phyloP scores from a whole-genome alignment of 2,888 invertebrate species.

The Zaprionus lineosus region DNA sequence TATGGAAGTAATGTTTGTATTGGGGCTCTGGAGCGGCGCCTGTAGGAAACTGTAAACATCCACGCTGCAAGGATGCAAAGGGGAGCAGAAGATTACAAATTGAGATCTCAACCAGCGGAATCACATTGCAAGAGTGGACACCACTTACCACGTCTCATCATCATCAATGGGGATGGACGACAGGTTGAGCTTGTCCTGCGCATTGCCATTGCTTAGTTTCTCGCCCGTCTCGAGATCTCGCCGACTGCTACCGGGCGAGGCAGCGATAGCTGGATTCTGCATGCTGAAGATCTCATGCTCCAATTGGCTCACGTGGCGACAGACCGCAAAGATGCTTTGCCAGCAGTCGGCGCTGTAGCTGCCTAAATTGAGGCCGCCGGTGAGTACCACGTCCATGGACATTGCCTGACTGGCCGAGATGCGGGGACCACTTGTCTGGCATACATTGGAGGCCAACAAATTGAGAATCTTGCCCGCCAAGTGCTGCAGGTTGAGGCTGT shows the following conservation, averaged over 20 bases:
- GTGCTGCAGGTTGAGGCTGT: conserved; percentile 92
- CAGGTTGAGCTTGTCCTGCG: conserved; percentile 85
- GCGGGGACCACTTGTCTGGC: conserved; percentile 90
- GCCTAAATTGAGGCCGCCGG: conserved; percentile 93
- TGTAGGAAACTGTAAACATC: conserved; percentile 93
- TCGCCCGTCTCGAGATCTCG: conserved; percentile 82
- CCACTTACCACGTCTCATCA: conserved; percentile 89
- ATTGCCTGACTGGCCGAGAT: conserved; percentile 94
- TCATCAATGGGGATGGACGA: conserved; percentile 87
- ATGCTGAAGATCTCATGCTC: conserved; percentile 95
- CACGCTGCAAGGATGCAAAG: conserved; percentile 84
- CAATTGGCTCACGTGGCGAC: conserved; percentile 94
- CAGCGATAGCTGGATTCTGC: conserved; percentile 84
- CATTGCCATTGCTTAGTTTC: conserved; percentile 81
- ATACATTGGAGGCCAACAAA: conserved; percentile 93
- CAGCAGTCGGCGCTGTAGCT: conserved; percentile 97
- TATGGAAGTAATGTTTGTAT: conserved; percentile 83
- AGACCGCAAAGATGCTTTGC: conserved; percentile 97
- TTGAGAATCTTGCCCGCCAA: conserved; percentile 95
- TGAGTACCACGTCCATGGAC: conserved; percentile 95
- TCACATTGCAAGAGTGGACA: neutral
- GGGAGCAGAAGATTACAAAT: too few relatives aligned
- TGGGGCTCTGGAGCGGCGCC: conserved; percentile 87
- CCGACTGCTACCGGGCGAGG: conserved; percentile 79
- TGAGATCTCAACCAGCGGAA: too few relatives aligned